These are phyloP conservation scores for Rhopalosiphum maidis DNA, from an alignment of 1,140 invertebrate genomes.

Conservation along the genomic window DNA sequence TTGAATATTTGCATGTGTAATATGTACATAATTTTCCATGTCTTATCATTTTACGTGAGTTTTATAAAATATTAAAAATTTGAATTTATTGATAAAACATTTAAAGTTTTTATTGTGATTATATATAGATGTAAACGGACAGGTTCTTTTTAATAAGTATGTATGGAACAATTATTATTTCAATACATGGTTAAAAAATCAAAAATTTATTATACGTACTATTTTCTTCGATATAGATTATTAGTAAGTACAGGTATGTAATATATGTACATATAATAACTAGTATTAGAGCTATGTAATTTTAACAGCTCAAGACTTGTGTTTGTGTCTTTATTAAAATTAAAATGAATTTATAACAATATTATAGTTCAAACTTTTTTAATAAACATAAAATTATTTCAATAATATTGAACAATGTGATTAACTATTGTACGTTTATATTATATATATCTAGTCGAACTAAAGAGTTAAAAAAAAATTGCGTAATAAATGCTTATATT, in stretches of 20 bases:
- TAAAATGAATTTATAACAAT: not conserved
- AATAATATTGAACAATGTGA: not conserved
- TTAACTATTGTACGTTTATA: not conserved
- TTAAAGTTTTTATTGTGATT: not conserved
- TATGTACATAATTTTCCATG: not conserved
- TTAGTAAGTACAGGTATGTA: not conserved
- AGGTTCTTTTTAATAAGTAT: not conserved
- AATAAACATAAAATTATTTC: not conserved
- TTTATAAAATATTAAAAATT: not conserved
- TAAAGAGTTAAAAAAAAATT: not conserved
- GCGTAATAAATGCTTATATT: not conserved
- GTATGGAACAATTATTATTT: not conserved
- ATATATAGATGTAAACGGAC: not conserved
- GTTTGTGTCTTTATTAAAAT: not conserved
- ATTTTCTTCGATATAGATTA: not conserved
- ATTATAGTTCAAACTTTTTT: not conserved
- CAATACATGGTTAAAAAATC: not conserved
- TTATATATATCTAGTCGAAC: not conserved
- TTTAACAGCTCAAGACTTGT: not conserved
- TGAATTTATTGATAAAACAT: not conserved
- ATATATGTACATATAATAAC: not conserved
- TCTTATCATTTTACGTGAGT: not conserved
- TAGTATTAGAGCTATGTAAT: no score
- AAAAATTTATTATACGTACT: not conserved
- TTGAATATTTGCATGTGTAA: not conserved